These are phyloP conservation scores for Pandion haliaetus DNA, from an alignment of 2,113 vertebrate species.

Conservation along the genomic window DNA sequence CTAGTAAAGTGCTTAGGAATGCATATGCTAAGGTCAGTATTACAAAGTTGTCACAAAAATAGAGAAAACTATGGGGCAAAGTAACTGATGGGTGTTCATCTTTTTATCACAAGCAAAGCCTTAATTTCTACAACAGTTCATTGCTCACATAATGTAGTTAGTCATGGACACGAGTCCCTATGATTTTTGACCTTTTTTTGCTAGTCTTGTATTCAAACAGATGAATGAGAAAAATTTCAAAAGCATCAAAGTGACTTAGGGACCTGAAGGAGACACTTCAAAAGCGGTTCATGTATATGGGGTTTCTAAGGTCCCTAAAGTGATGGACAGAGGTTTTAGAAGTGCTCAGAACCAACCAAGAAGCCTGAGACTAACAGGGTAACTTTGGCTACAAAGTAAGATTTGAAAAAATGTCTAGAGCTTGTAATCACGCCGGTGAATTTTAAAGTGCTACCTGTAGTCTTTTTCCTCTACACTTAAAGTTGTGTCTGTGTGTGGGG, in stretches of 20 bases:
- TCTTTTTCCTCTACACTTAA: neutral
- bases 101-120: neutral
- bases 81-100: neutral
- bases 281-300: neutral
- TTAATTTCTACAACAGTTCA: neutral
- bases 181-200: neutral
- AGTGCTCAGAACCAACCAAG: neutral
- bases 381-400: neutral
- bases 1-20: neutral
- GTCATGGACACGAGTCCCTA: neutral
- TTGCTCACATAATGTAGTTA: neutral
- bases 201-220: neutral
- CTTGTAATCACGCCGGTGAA: neutral
- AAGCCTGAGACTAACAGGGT: neutral
- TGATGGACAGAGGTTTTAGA: neutral
- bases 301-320: neutral
- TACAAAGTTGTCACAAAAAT: neutral
- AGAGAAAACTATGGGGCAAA: neutral
- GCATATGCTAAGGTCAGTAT: neutral
- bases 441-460: neutral
- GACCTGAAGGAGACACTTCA: neutral
- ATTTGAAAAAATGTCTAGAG: neutral
- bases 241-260: neutral
- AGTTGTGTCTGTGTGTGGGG: neutral
- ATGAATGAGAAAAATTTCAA: neutral